Percentiles rank a stretch among this genome's conserved stretches.
Conservation (phyloP, 2,888 invertebrate species). For the Lumbricus terrestris region DNA sequence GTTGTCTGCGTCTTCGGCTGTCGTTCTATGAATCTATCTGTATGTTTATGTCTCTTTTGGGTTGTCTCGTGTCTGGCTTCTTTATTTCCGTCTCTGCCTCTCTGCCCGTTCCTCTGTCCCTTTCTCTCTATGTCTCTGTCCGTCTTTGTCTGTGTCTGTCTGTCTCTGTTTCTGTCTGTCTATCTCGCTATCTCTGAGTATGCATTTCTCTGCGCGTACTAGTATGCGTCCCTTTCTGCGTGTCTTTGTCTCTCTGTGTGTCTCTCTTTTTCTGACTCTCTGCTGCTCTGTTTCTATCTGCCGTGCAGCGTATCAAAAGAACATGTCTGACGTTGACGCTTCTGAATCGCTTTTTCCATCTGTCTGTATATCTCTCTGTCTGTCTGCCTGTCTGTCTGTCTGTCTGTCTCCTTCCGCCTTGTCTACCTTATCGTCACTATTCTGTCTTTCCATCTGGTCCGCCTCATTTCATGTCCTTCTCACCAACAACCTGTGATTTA, state of each 20-base stretch:
- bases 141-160: background rate
- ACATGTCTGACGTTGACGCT: background rate
- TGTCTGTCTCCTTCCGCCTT: background rate
- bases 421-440: background rate
- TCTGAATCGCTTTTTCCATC: background rate
- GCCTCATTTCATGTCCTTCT: background rate
- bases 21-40: background rate
- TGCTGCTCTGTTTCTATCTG: background rate
- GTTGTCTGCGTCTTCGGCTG: background rate
- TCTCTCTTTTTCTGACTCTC: background rate
- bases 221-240: background rate
- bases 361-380: background rate
- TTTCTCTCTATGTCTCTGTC: background rate
- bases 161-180: background rate
- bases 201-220: background rate
- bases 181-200: background rate
- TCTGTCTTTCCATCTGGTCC: background rate
- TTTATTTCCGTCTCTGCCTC: background rate
- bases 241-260: background rate
- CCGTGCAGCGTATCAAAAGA: background rate
- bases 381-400: background rate
- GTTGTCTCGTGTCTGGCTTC: background rate
- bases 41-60: background rate
- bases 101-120: background rate
- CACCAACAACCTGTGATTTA: slow-evolving; percentile 3